phyloP scores from a whole-genome alignment of 2,113 vertebrate genomes.

The Carassius carassius region DNA sequence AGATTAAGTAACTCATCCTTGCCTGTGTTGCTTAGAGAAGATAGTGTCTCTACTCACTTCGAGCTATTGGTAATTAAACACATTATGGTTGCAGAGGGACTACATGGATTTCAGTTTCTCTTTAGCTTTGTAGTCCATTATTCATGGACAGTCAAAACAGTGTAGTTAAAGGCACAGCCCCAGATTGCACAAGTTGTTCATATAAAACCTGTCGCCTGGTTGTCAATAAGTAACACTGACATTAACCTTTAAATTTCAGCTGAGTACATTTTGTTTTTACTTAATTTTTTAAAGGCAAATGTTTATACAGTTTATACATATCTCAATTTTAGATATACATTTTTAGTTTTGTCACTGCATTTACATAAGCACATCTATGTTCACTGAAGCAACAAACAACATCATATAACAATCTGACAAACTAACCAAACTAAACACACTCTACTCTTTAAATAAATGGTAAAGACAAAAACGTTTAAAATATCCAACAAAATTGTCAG shows the following conservation, averaged over 20 bases:
- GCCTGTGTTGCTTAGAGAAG: conserved; percentile 13
- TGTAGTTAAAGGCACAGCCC: neutral
- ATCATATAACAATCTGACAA: too few species aligned
- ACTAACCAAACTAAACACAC: too few species aligned
- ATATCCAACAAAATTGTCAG: too few species aligned
- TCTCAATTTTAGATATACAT: too few species aligned
- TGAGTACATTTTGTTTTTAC: too few species aligned
- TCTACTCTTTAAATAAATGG: too few species aligned
- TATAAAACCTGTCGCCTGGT: neutral
- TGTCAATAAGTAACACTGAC: neutral
- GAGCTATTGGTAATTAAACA: conserved; percentile 33
- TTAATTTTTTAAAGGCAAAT: too few species aligned
- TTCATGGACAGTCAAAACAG: conserved; percentile 28
- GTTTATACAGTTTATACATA: too few species aligned
- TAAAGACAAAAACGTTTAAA: too few species aligned
- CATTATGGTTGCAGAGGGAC: conserved; percentile 29
- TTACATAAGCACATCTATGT: too few species aligned
- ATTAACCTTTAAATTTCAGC: neutral
- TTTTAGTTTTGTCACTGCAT: too few species aligned
- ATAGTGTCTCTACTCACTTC: neutral
- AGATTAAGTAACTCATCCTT: conserved; percentile 21
- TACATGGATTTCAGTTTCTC: neutral
- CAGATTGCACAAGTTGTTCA: neutral
- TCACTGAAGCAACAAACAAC: too few species aligned
- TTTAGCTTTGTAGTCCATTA: conserved; percentile 36